These are phyloP conservation scores for Electrona antarctica DNA, from an alignment of 2,113 vertebrate genomes.

Conservation along the genomic window DNA sequence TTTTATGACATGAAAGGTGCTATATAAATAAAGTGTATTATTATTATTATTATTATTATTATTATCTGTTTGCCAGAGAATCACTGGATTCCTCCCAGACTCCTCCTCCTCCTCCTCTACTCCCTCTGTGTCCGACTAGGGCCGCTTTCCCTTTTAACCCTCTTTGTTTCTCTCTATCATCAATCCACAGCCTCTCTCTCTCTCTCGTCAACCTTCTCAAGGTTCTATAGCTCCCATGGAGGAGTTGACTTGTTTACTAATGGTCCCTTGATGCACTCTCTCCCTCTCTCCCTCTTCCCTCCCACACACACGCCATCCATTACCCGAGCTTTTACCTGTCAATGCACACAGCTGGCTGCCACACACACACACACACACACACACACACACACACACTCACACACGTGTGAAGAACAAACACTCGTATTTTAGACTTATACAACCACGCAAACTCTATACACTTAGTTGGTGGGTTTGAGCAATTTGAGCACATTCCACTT, in stretches of 20 bases:
- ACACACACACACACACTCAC: background rate
- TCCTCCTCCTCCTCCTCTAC: background rate
- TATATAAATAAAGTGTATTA: no score
- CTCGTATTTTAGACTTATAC: no score
- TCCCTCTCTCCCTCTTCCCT: slow-evolving; percentile 8
- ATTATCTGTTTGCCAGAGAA: no score
- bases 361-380: background rate
- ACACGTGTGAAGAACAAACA: no score
- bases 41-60: no score
- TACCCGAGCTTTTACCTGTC: slow-evolving; percentile 39
- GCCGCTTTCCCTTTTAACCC: background rate
- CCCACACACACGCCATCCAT: slow-evolving; percentile 32
- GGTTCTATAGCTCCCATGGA: slow-evolving; percentile 4
- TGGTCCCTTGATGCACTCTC: slow-evolving; percentile 39
- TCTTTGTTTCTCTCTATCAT: background rate
- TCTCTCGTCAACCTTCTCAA: background rate
- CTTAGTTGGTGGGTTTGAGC: no score
- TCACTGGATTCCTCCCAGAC: background rate
- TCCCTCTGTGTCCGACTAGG: background rate
- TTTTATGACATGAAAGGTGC: no score
- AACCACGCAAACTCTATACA: no score
- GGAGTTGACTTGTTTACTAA: slow-evolving; percentile 25
- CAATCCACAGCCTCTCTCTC: background rate
- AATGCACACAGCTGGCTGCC: slow-evolving; percentile 16
- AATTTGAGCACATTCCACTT: no score